Percentiles rank a stretch among this genome's conserved stretches.
phyloP scores from a whole-genome alignment of 2,113 vertebrate genomes.

The Tachysurus fulvidraco region DNA sequence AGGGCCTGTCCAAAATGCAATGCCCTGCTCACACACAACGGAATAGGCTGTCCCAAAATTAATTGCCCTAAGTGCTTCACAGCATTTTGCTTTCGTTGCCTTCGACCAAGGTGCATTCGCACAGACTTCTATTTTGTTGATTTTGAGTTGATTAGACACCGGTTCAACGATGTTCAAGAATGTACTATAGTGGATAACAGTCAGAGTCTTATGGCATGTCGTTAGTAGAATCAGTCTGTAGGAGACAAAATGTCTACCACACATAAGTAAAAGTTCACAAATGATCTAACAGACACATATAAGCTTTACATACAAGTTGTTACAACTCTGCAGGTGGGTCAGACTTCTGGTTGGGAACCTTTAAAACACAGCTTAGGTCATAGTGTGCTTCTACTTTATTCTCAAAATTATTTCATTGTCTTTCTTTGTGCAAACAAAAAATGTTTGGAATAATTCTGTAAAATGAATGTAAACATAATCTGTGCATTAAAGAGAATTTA shows the following conservation, averaged over 20 bases:
- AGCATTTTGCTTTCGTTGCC: constrained; percentile 57
- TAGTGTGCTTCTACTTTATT: background rate
- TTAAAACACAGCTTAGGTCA: background rate
- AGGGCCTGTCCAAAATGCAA: constrained; percentile 53
- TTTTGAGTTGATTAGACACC: too few relatives aligned
- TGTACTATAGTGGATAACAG: constrained; percentile 52
- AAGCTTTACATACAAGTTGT: background rate
- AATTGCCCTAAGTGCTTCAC: constrained; percentile 35
- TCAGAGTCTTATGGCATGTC: constrained; percentile 7
- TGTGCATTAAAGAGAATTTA: background rate
- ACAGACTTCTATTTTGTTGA: rapidly evolving
- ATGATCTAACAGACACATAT: background rate
- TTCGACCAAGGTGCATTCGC: background rate
- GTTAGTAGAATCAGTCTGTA: background rate
- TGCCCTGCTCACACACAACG: constrained; percentile 51
- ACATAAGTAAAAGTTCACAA: background rate
- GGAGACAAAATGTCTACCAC: background rate
- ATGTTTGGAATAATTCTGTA: background rate
- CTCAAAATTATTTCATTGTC: background rate
- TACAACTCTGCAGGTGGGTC: background rate
- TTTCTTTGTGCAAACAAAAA: background rate
- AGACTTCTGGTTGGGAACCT: background rate
- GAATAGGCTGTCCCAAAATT: constrained; percentile 51
- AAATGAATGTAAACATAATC: background rate
- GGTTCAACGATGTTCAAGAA: rapidly evolving